These are phyloP conservation scores for Cyrtodaria siliqua DNA, from an alignment of 2,888 invertebrate genomes.

Conservation along the genomic window DNA sequence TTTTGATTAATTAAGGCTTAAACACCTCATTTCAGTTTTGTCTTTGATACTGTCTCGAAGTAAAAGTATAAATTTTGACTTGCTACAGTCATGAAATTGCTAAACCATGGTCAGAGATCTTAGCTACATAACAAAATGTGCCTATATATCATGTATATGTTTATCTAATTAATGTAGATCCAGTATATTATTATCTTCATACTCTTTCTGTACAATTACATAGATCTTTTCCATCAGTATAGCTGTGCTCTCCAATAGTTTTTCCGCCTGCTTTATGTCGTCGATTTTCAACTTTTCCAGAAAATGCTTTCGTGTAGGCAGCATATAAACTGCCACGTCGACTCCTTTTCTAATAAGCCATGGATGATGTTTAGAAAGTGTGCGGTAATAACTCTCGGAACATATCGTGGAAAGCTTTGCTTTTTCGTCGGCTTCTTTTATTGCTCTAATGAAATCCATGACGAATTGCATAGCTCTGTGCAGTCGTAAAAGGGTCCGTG, in stretches of 20 bases:
- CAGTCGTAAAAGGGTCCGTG: conserved; percentile 94
- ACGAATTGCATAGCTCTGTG: conserved; percentile 98
- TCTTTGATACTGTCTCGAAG: too few relatives aligned
- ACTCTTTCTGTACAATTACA: conserved; percentile 73
- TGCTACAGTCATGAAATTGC: too few relatives aligned
- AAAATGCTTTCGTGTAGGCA: conserved; percentile 92
- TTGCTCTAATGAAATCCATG: conserved; percentile 91
- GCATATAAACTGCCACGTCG: conserved; percentile 93
- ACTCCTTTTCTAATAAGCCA: conserved; percentile 92
- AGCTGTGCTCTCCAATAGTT: conserved; percentile 58
- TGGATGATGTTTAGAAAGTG: conserved; percentile 94
- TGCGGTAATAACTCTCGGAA: conserved; percentile 93
- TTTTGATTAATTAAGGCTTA: too few relatives aligned
- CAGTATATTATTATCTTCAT: conserved; percentile 69
- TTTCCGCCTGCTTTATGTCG: conserved; percentile 57
- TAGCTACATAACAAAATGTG: too few relatives aligned
- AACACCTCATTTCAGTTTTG: too few relatives aligned
- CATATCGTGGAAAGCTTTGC: conserved; percentile 88
- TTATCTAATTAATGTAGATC: conserved; percentile 70
- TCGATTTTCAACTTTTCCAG: conserved; percentile 80
- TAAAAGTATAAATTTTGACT: too few relatives aligned
- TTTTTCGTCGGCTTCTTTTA: conserved; percentile 86
- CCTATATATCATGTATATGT: too few relatives aligned
- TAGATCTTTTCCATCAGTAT: conserved; percentile 65
- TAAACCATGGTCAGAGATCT: too few relatives aligned